phyloP scores from a whole-genome alignment of 1,140 invertebrate species.

The Hirudo medicinalis region DNA sequence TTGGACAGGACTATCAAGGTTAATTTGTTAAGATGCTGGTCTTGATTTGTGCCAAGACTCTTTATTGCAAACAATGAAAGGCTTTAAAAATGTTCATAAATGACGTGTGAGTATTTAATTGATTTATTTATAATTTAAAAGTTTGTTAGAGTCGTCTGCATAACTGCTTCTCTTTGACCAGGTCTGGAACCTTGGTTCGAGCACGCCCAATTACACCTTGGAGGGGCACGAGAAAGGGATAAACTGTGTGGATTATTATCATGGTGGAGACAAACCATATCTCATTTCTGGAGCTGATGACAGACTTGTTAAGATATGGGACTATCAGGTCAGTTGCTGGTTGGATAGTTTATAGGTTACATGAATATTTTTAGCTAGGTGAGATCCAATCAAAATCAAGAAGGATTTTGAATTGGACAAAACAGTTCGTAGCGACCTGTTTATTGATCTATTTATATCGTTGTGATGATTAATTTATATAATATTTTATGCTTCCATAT shows the following conservation, averaged over 20 bases:
- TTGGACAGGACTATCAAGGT: conserved; percentile 92
- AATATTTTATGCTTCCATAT: background rate
- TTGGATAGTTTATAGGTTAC: background rate
- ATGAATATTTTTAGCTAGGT: background rate
- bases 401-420: background rate
- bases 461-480: conserved; percentile 11
- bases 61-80: too few relatives aligned
- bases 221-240: conserved; percentile 98
- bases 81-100: too few relatives aligned
- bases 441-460: background rate
- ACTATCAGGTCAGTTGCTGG: conserved; percentile 55
- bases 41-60: too few relatives aligned
- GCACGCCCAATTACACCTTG: conserved; percentile 91
- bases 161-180: conserved; percentile 28
- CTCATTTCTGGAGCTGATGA: conserved; percentile 98
- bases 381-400: background rate
- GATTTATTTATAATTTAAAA: too few relatives aligned
- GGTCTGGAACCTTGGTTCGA: conserved; percentile 92
- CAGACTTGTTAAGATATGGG: conserved; percentile 94
- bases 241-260: conserved; percentile 98
- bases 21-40: conserved; percentile 17
- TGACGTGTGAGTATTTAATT: too few relatives aligned
- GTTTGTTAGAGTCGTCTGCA: conserved; percentile 6
- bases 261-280: conserved; percentile 99
- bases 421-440: too few relatives aligned